phyloP scores from a whole-genome alignment of 1,140 invertebrate genomes.

The Globodera rostochiensis region DNA sequence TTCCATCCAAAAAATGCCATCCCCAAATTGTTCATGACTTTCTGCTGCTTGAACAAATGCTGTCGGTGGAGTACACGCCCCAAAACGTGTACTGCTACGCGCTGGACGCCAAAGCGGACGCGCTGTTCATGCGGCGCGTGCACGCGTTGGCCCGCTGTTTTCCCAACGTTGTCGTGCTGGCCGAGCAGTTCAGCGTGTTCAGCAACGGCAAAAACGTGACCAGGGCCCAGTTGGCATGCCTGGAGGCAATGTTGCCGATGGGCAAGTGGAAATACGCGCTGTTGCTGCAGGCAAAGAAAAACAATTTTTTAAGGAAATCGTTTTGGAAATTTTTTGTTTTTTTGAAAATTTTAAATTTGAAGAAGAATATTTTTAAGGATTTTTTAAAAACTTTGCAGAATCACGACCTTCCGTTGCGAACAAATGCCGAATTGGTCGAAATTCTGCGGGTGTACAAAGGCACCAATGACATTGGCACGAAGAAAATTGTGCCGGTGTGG shows the following conservation, averaged over 20 bases:
- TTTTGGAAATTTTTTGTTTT: not conserved
- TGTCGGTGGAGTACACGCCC: conserved; percentile 40
- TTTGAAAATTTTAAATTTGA: too few relatives aligned
- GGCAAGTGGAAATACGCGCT: conserved; percentile 37
- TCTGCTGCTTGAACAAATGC: conserved; percentile 45
- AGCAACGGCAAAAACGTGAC: conserved; percentile 41
- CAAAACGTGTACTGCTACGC: conserved; percentile 50
- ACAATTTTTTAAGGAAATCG: not conserved
- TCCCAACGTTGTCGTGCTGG: conserved; percentile 37
- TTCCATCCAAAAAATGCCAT: too few relatives aligned
- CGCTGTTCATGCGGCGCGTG: conserved; percentile 40
- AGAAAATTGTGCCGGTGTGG: not conserved
- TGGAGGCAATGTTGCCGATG: conserved; percentile 23
- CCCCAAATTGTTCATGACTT: conserved; percentile 42
- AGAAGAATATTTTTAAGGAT: too few relatives aligned
- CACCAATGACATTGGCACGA: conserved; percentile 43
- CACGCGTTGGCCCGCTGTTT: conserved; percentile 37
- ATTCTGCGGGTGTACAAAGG: conserved; percentile 40
- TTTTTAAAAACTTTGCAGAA: conserved; percentile 21
- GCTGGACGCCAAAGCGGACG: conserved; percentile 37
- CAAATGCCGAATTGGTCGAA: conserved; percentile 43
- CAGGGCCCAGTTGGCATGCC: conserved; percentile 33
- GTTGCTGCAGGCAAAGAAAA: conserved; percentile 28
- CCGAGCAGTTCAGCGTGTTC: conserved; percentile 29
- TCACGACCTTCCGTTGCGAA: conserved; percentile 47